Evolutionary conservation across 2,113 vertebrate species (phyloP), one percentile per base, ranked within the genome.

Genomic region (Monopterus albus): DNA sequence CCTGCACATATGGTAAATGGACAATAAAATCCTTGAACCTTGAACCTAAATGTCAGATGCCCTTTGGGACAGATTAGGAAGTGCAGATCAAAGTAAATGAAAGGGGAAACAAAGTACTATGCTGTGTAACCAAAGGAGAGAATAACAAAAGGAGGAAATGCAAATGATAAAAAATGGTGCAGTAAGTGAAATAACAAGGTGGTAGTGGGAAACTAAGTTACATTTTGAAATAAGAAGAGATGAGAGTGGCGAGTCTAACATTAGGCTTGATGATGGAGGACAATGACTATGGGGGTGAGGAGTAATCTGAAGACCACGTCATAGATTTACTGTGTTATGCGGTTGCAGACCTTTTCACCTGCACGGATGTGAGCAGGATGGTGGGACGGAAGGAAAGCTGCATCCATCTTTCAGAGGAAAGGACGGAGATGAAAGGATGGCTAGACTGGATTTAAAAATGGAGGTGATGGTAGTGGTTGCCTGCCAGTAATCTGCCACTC

Each of bases 31-130:
- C n/a, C n/a, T n/a, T n/a, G n/a, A n/a, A n/a, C n/a, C n/a, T n/a
- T n/a, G n/a, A n/a, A n/a, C n/a, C n/a, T n/a, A n/a, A n/a, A n/a
- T n/a, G n/a, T n/a, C 20, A 53, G 18, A 57, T 65, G 63, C 42
- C 58, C 69, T 64, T 52, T 69, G 63, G 69, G 78, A 73, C 68
- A 73, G 75, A 79, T 85, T 69, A 72, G 25, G 45, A 65, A 56
- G 6, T 11, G 46, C 13, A 68, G 61, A 63, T 68, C 73, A 72
- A 76, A 82, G 62, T 52, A 55, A 46, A 33, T 40, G 31, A 47
- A 33, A 25, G 6, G 28, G 51, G 23, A 26, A 6, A 20, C 10
- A 38, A 18, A 29, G 66, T 11, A 46, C 8, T 46, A 62, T 6
- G 11, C 29, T 15, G 52, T 28, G 17, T 42, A 50, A 63, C n/a